These are phyloP conservation scores for Chaetodon auriga DNA, from an alignment of 2,113 vertebrate genomes.

Conservation along the genomic window DNA sequence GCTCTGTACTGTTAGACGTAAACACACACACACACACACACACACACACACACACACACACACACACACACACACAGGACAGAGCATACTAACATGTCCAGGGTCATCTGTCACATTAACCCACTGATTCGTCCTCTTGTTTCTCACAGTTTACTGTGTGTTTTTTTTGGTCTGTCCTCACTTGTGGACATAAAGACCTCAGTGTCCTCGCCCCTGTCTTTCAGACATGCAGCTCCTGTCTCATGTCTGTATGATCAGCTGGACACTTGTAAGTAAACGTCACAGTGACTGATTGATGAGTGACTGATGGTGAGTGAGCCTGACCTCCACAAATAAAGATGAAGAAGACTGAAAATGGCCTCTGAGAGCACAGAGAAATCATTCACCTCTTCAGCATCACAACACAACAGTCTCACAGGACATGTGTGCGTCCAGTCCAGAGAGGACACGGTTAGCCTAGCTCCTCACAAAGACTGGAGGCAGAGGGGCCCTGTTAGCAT, in stretches of 20 bases:
- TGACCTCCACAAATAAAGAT: not conserved
- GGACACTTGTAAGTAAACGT: too few relatives aligned
- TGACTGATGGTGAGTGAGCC: not conserved
- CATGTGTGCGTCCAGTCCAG: not conserved
- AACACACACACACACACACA: constrained; percentile 11
- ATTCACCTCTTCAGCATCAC: not conserved
- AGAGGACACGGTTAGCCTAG: not conserved
- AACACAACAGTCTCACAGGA: not conserved
- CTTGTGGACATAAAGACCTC: too few relatives aligned
- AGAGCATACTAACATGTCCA: too few relatives aligned
- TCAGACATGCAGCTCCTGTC: too few relatives aligned
- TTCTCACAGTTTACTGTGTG: not conserved
- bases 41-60: not conserved
- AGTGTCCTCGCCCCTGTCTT: too few relatives aligned
- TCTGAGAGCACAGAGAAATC: not conserved
- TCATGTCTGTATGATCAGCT: too few relatives aligned
- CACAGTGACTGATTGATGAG: too few relatives aligned
- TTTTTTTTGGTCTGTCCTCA: not conserved
- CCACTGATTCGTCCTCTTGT: too few relatives aligned
- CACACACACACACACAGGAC: not conserved
- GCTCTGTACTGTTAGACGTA: constrained; percentile 11
- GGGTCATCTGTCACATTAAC: not conserved
- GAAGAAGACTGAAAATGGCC: not conserved
- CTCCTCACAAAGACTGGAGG: not conserved
- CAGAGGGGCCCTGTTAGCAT: not conserved